phyloP scores from a whole-genome alignment of 2,888 invertebrate species.

The Pseudeuparius sepicola region DNA sequence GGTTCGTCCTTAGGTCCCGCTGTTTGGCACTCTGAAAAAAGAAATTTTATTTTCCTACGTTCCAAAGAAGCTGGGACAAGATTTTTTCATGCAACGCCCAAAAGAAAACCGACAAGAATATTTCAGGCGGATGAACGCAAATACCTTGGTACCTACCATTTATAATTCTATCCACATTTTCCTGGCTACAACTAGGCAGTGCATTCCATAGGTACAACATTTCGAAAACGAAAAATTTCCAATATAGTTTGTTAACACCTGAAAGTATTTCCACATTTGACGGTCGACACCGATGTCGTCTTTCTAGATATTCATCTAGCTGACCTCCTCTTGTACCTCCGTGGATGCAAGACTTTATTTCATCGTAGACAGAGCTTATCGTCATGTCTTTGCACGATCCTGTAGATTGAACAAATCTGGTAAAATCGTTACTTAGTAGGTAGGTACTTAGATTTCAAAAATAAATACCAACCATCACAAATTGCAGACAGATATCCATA shows the following conservation, averaged over 20 bases:
- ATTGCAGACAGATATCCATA: conserved; percentile 52
- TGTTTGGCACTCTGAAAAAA: conserved; percentile 33
- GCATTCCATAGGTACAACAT: conserved; percentile 61
- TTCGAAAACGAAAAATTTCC: conserved; percentile 52
- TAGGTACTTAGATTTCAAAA: too few species aligned
- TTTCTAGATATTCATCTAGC: conserved; percentile 33
- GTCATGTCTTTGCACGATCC: too few species aligned
- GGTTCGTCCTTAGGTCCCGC: conserved; percentile 38
- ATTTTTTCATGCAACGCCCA: too few species aligned
- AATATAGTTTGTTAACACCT: conserved; percentile 36
- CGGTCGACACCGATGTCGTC: conserved; percentile 30
- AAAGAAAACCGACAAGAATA: too few species aligned
- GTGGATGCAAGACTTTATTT: conserved; percentile 23
- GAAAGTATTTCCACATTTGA: conserved; percentile 26
- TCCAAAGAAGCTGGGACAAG: too few species aligned
- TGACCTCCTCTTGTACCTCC: conserved; percentile 31
- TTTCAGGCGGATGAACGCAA: conserved; percentile 1
- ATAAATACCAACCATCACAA: conserved; percentile 35
- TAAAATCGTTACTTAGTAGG: too few species aligned
- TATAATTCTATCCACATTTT: conserved; percentile 37
- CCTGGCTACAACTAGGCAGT: conserved; percentile 45
- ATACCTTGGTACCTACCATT: conserved; percentile 33
- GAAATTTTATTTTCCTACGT: conserved; percentile 10
- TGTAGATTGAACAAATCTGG: too few species aligned
- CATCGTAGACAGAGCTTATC: too few species aligned